A percentile compares a stretch with the other conserved stretches of the same genome.
Evolutionary conservation across 2,888 invertebrate species (phyloP).

Genomic region (Cephonodes hylas): DNA sequence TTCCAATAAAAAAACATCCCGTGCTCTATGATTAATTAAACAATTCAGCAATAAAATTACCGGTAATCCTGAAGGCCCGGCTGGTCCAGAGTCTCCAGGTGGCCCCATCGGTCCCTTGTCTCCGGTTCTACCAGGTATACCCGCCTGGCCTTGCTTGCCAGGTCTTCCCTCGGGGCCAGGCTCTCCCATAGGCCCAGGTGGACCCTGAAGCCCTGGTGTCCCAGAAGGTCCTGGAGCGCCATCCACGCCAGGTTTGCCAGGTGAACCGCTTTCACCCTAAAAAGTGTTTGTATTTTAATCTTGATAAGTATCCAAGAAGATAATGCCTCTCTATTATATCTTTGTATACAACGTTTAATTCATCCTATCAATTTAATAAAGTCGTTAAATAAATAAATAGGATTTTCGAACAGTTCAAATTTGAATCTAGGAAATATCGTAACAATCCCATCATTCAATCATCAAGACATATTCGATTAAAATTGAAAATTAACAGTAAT

Average conservation of each 20-base stretch:
- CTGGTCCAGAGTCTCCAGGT: slow-evolving; percentile 83
- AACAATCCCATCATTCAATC: too few relatives aligned
- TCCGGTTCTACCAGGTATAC: slow-evolving; percentile 86
- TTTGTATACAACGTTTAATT: too few relatives aligned
- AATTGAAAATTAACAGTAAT: too few relatives aligned
- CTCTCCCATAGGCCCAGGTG: slow-evolving; percentile 83
- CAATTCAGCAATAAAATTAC: too few relatives aligned
- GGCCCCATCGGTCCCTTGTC: slow-evolving; percentile 88
- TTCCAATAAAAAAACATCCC: background rate
- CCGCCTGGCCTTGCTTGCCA: slow-evolving; percentile 87
- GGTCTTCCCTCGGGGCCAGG: slow-evolving; percentile 82
- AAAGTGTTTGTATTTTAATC: too few relatives aligned
- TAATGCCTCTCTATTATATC: too few relatives aligned
- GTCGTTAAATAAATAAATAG: too few relatives aligned
- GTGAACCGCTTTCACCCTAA: slow-evolving; percentile 86
- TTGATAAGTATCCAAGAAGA: too few relatives aligned
- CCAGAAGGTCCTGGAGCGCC: slow-evolving; percentile 87
- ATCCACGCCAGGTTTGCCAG: slow-evolving; percentile 87
- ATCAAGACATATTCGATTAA: too few relatives aligned
- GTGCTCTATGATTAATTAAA: background rate
- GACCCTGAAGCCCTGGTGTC: slow-evolving; percentile 84
- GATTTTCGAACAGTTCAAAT: too few relatives aligned
- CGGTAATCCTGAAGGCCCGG: slow-evolving; percentile 86
- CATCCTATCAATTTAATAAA: too few relatives aligned
- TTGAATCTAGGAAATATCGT: too few relatives aligned